A percentile compares a stretch with the other conserved stretches of the same genome.
Evolutionary conservation across 2,113 vertebrate species (phyloP).

Genomic region (Xiphophorus hellerii): DNA sequence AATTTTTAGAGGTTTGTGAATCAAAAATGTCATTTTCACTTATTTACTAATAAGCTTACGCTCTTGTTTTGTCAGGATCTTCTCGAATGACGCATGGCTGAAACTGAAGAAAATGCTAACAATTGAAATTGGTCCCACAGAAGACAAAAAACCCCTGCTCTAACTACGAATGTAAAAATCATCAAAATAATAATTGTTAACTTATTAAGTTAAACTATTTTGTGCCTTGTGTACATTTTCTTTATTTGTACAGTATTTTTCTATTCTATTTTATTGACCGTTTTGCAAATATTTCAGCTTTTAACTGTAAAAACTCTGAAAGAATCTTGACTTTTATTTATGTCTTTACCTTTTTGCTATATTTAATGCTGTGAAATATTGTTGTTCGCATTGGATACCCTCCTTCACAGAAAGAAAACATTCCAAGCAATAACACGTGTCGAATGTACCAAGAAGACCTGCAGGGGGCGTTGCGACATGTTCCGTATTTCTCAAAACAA

Average conservation of each 20-base stretch:
- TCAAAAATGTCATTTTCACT: background rate
- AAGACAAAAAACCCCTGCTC: constrained; percentile 5
- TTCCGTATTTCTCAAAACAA: background rate
- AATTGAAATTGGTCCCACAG: constrained; percentile 1
- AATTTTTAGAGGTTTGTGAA: background rate
- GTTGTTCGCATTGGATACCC: background rate
- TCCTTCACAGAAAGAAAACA: background rate
- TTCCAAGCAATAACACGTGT: background rate
- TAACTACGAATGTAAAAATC: constrained; percentile 1
- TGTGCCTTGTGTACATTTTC: constrained; percentile 4
- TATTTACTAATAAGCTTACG: constrained; percentile 13
- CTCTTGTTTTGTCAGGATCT: constrained; percentile 69
- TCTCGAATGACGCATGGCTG: constrained; percentile 62
- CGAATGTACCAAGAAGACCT: background rate
- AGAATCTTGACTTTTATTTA: background rate
- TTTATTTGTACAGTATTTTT: constrained; percentile 47
- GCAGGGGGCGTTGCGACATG: background rate
- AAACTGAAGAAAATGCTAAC: background rate
- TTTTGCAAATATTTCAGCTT: constrained; percentile 28
- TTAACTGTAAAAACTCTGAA: constrained; percentile 5
- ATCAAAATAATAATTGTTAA: constrained; percentile 32
- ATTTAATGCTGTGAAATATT: background rate
- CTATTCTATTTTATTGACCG: constrained; percentile 12
- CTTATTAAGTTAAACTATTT: constrained; percentile 54
- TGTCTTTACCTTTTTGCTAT: background rate